Conservation (phyloP, 2,888 invertebrate genomes). For the Lasioglossum zephyrum region DNA sequence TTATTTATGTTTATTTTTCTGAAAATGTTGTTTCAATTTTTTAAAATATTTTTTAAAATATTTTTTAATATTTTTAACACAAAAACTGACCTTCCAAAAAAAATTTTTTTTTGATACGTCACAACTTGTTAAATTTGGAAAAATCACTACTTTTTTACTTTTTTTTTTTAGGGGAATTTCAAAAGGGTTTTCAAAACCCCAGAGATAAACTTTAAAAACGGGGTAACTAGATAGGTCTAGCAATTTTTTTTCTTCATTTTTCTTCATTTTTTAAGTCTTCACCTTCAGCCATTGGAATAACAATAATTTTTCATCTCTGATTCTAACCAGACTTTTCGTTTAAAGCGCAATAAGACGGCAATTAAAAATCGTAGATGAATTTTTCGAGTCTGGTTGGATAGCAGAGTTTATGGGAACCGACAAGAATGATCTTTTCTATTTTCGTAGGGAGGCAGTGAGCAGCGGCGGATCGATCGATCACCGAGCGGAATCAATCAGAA, state of each 20-base stretch:
- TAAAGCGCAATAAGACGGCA: not conserved
- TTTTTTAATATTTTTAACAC: too few species aligned
- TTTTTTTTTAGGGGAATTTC: not conserved
- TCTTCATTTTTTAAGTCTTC: too few species aligned
- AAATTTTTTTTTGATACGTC: too few species aligned
- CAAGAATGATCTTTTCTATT: not conserved
- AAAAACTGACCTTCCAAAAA: too few species aligned
- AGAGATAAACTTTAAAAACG: not conserved
- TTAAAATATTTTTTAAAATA: too few species aligned
- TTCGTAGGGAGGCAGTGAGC: not conserved
- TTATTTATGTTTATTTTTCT: too few species aligned
- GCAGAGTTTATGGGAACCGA: not conserved
- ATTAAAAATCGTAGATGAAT: not conserved
- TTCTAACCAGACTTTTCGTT: too few species aligned
- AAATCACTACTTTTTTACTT: not conserved
- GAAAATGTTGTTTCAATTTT: too few species aligned
- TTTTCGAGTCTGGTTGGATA: not conserved
- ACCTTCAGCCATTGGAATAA: too few species aligned
- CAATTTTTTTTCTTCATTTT: too few species aligned
- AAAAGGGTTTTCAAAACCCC: not conserved
- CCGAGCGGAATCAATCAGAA: slow-evolving; percentile 59
- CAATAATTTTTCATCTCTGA: too few species aligned
- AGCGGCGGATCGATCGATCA: slow-evolving; percentile 72
- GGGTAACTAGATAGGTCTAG: not conserved
- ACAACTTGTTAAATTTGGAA: not conserved